Base-by-base conservation (phyloP, 2,888 invertebrate genomes). In the Machimus atricapillus region DNA sequence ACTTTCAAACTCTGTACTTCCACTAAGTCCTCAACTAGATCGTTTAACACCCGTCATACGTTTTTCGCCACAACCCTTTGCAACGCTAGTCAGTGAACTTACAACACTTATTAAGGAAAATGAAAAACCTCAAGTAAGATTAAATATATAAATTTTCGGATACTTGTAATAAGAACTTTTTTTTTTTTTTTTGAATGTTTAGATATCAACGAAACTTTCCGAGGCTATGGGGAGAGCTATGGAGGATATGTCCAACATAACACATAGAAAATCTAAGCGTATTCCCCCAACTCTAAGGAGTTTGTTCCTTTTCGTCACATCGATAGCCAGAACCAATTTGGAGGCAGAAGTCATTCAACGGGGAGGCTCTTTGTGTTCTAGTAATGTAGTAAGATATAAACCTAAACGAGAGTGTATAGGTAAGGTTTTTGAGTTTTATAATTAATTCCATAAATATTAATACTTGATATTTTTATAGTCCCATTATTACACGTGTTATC, bases 171-270 rank as follows among this genome's bases (percentile, higher is more conserved):
- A 46, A 43, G 2, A 43, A 14, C 16, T 66, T 19, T 74, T 46
- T n/a, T n/a, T n/a, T n/a, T n/a, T n/a, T n/a, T n/a, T n/a, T n/a
- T 14, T 37, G 19, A 73, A 82, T 52, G 34, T 52, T 76, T 40
- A 96, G 96, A 94, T 94, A 86, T 94, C 95, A 16, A 95, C 96
- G 81, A 95, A 95, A 90, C 94, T 98, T 89, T 95, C 96, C 0
- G 96, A 97, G 91, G 97, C 98, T 83, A 97, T 98, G 95, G 96
- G 96, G 74, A 97, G 97, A 91, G 96, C 97, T 37, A 98, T 98
- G 97, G 97, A 98, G 91, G 97, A 98, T 92, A 97, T 98, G 95
- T 97, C 97, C 7, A 96, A 96, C 90, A 96, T 96, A 89, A 97
- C 98, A 5, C 96, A 96, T 91, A 94, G 96, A 88, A 97, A 97